Conservation (phyloP, 2,797 vertebrate species). For the Phalloptychus januarius region DNA sequence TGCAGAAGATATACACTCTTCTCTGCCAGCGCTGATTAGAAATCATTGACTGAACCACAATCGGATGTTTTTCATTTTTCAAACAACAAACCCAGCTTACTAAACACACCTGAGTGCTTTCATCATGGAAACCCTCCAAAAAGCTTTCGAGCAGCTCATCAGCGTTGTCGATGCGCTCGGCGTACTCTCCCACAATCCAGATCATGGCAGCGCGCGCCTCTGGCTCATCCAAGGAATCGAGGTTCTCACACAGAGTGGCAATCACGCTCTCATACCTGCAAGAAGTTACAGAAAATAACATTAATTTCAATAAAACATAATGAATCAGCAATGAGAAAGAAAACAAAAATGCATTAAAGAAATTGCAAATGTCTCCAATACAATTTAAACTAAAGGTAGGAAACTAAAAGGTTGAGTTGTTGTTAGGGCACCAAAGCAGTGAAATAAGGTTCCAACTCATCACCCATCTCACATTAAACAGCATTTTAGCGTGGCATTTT, state of each 20-base stretch:
- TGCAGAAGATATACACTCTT: neutral
- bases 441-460: neutral
- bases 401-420: neutral
- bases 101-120: conserved; percentile 92
- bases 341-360: neutral
- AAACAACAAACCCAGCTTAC: conserved; percentile 1
- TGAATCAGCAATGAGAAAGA: neutral
- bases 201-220: conserved; percentile 99
- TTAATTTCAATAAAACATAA: conserved; percentile 2
- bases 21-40: conserved; percentile 10
- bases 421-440: neutral
- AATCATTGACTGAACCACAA: conserved; percentile 9
- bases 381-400: neutral
- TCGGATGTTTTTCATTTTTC: conserved; percentile 19
- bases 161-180: conserved; percentile 97
- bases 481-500: neutral
- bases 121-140: conserved; percentile 97
- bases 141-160: conserved; percentile 98
- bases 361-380: neutral
- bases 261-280: conserved; percentile 97
- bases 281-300: conserved; percentile 19
- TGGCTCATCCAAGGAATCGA: conserved; percentile 97
- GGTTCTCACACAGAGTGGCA: conserved; percentile 96
- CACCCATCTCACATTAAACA: conserved; percentile 1
- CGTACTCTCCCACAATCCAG: conserved; percentile 99